phyloP scores from a whole-genome alignment of 2,797 vertebrate species.

The Lindbergichthys nudifrons region DNA sequence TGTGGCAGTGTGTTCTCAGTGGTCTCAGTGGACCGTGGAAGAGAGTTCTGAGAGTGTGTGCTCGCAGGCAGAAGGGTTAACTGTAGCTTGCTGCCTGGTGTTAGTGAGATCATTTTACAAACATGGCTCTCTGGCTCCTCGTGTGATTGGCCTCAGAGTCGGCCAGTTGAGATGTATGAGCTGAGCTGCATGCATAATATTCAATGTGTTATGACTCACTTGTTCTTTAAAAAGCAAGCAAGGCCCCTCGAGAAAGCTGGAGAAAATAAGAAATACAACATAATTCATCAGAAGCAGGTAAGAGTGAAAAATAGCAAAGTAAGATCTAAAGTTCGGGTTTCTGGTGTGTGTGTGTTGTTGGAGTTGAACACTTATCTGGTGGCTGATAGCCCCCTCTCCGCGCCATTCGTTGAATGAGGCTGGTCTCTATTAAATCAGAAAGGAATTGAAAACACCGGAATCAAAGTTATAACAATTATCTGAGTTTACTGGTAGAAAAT shows the following conservation, averaged over 20 bases:
- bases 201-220: constrained; percentile 14
- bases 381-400: too few relatives aligned
- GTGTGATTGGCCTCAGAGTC: constrained; percentile 15
- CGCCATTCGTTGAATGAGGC: too few relatives aligned
- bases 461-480: too few relatives aligned
- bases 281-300: constrained; percentile 23
- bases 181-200: constrained; percentile 29
- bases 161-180: constrained; percentile 15
- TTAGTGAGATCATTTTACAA: constrained; percentile 10
- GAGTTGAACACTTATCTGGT: too few relatives aligned
- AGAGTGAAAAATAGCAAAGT: constrained; percentile 22
- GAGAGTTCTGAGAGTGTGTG: neutral
- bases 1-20: constrained; percentile 2
- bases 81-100: neutral
- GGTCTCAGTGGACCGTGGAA: neutral
- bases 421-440: too few relatives aligned
- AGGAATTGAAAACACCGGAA: too few relatives aligned
- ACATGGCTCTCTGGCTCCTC: constrained; percentile 10
- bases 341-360: neutral
- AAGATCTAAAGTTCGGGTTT: constrained; percentile 1
- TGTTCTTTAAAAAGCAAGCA: constrained; percentile 7
- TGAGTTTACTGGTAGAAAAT: too few relatives aligned
- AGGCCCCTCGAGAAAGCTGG: constrained; percentile 3
- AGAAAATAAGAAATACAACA: constrained; percentile 2
- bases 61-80: constrained; percentile 8